These are phyloP conservation scores for Ctenomys sociabilis DNA, from an alignment of 2,113 vertebrate species.

Conservation along the genomic window DNA sequence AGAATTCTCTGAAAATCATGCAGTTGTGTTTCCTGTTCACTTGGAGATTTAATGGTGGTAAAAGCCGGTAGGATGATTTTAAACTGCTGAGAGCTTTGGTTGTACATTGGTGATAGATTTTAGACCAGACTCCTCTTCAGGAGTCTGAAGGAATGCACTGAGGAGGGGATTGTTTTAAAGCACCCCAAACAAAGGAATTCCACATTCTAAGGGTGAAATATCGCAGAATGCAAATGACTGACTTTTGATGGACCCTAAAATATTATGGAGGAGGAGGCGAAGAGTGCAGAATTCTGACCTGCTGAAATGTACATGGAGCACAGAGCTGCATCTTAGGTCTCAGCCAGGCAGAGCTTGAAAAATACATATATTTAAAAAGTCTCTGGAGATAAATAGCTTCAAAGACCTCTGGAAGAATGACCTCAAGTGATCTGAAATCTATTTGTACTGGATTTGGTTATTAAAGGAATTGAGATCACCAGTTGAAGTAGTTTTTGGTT, in stretches of 20 bases:
- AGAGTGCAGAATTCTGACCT: background rate
- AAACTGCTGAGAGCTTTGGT: fast-evolving
- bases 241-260: background rate
- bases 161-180: background rate
- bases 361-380: background rate
- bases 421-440: conserved; percentile 43
- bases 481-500: background rate
- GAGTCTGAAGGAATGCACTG: background rate
- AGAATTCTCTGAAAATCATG: background rate
- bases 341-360: background rate
- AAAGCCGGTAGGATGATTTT: background rate
- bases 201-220: background rate
- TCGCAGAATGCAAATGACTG: background rate
- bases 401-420: conserved; percentile 44
- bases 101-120: background rate
- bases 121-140: background rate
- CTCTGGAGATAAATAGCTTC: conserved; percentile 7
- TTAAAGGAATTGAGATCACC: conserved; percentile 20
- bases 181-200: background rate
- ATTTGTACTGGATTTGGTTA: conserved; percentile 35
- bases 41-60: background rate
- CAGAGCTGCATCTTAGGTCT: background rate
- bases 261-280: background rate
- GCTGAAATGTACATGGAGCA: background rate
- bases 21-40: background rate